phyloP scores from a whole-genome alignment of 2,888 invertebrate genomes.

The Apamea monoglypha region DNA sequence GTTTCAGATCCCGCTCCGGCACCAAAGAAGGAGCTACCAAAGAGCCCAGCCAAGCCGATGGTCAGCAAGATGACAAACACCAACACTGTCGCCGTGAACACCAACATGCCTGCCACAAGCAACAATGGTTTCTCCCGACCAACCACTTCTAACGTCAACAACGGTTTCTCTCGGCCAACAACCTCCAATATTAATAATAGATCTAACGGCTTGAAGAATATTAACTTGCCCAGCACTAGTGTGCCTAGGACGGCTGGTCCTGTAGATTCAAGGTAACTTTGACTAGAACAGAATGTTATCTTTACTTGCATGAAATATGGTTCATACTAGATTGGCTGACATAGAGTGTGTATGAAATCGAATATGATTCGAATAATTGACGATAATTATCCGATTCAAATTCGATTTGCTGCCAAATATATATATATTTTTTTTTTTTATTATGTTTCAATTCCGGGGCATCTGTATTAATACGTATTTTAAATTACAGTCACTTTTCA shows the following conservation, averaged over 20 bases:
- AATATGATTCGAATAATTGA: not conserved
- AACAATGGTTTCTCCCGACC: conserved; percentile 40
- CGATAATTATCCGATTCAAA: not conserved
- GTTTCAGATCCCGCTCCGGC: conserved; percentile 70
- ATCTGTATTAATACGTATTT: not conserved
- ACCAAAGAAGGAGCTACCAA: conserved; percentile 72
- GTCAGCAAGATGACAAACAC: conserved; percentile 38
- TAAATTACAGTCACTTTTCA: too few relatives aligned
- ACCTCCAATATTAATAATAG: conserved; percentile 43
- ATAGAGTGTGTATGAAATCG: not conserved
- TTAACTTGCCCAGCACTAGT: conserved; percentile 42
- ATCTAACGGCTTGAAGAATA: conserved; percentile 59
- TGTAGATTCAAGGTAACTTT: conserved; percentile 36
- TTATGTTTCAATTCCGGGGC: not conserved
- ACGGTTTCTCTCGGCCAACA: conserved; percentile 16
- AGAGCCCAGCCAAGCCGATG: conserved; percentile 45
- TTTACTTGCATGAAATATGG: not conserved
- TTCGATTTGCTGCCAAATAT: not conserved
- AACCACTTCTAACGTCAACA: conserved; percentile 43
- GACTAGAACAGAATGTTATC: not conserved
- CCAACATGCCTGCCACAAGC: conserved; percentile 52
- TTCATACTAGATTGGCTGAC: not conserved
- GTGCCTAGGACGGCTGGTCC: conserved; percentile 22
- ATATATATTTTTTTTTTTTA: too few relatives aligned
- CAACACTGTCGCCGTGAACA: conserved; percentile 8